phyloP scores from a whole-genome alignment of 2,113 vertebrate species.

The Pachypanchax playfairii region DNA sequence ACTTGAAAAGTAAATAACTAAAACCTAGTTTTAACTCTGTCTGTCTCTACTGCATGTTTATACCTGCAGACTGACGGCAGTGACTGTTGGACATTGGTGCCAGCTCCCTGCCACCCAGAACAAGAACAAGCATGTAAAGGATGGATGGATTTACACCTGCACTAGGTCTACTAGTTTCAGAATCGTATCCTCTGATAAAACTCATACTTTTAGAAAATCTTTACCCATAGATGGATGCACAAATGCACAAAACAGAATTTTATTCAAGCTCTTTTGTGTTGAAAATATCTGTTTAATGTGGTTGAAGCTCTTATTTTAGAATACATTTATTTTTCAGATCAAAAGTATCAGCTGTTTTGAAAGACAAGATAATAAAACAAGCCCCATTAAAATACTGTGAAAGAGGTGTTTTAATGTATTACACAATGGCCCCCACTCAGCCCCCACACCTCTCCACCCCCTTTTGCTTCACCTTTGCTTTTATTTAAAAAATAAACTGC shows the following conservation, averaged over 20 bases:
- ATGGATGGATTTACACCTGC: too few relatives aligned
- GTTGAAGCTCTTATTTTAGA: constrained; percentile 1
- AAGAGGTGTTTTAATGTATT: background rate
- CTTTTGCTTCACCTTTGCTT: background rate
- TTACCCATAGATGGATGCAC: too few relatives aligned
- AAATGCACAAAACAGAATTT: background rate
- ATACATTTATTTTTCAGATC: background rate
- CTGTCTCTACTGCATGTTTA: background rate
- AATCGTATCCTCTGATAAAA: too few relatives aligned
- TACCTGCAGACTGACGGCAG: too few relatives aligned
- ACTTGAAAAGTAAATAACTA: too few relatives aligned
- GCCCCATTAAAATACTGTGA: constrained; percentile 1
- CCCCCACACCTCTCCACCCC: background rate
- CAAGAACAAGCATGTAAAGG: too few relatives aligned
- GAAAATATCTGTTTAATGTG: constrained; percentile 1
- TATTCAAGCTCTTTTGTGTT: background rate
- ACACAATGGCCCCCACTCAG: background rate
- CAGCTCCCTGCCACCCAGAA: too few relatives aligned
- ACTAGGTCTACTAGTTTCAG: constrained; percentile 1
- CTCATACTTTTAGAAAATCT: too few relatives aligned
- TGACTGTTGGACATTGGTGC: too few relatives aligned
- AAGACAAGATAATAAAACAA: too few relatives aligned
- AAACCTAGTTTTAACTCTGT: background rate
- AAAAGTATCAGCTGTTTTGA: constrained; percentile 13
- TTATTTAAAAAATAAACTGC: constrained; percentile 1